A percentile compares a stretch with the other conserved stretches of the same genome.
Conservation (phyloP, 2,797 vertebrate species). For the Pseudocheirus occidentalis region DNA sequence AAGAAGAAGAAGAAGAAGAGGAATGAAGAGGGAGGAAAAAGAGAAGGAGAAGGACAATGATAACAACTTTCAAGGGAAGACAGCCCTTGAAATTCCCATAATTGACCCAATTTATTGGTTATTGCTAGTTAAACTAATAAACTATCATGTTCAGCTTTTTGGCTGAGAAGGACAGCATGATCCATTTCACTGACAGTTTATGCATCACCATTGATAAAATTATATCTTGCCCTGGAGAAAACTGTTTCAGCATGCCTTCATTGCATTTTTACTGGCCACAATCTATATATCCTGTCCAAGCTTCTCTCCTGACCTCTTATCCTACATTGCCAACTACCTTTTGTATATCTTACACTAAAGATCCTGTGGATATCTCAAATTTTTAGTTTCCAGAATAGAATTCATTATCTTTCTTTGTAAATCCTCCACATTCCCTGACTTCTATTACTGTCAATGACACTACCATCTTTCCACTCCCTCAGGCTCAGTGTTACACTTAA, state of each 20-base stretch:
- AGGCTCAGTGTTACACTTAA: not conserved
- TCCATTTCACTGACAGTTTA: not conserved
- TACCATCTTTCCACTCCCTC: not conserved
- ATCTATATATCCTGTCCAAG: not conserved
- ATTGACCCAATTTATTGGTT: not conserved
- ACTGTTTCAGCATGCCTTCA: not conserved
- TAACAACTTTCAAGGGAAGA: not conserved
- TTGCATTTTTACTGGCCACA: not conserved
- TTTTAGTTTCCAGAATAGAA: not conserved
- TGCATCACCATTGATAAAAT: not conserved
- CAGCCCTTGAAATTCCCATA: not conserved
- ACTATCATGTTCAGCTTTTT: not conserved
- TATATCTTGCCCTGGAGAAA: not conserved
- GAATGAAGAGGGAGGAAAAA: not conserved
- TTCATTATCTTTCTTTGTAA: not conserved
- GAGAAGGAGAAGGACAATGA: not conserved
- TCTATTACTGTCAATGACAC: not conserved
- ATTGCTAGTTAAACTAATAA: not conserved
- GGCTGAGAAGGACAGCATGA: not conserved
- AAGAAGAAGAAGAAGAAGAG: not conserved
- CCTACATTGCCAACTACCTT: not conserved
- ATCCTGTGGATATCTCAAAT: not conserved
- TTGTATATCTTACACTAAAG: not conserved
- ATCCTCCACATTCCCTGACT: not conserved
- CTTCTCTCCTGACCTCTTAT: not conserved